Evolutionary conservation across 2,888 invertebrate genomes (phyloP).

Genomic region (Gastracanthus pulcherrimus): DNA sequence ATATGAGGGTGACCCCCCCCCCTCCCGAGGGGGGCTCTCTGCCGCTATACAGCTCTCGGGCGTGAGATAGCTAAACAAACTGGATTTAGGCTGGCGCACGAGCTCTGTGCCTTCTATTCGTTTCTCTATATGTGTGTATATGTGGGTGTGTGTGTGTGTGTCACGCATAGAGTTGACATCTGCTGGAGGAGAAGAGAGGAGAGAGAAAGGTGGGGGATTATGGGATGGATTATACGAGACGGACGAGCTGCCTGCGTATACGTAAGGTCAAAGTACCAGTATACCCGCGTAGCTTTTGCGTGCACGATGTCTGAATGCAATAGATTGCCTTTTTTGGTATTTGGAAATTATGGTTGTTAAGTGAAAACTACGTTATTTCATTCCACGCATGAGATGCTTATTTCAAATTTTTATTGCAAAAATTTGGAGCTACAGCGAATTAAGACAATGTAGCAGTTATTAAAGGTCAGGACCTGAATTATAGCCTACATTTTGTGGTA

Average conservation of each 20-base stretch:
- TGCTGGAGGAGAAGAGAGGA: neutral
- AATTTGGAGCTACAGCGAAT: no score
- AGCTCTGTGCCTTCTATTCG: neutral
- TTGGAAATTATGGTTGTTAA: no score
- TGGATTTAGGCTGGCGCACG: conserved; percentile 25
- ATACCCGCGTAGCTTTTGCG: no score
- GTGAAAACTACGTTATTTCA: no score
- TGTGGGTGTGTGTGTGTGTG: neutral
- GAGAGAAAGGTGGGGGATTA: neutral
- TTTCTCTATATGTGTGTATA: neutral
- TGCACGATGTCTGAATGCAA: no score
- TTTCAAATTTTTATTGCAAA: no score
- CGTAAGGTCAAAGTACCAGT: neutral
- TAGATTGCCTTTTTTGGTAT: no score
- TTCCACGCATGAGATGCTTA: no score
- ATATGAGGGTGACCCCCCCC: conserved; percentile 14
- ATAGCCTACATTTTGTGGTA: no score
- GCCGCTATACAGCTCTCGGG: neutral
- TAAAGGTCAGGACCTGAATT: no score
- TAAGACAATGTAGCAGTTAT: no score
- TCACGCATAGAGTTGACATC: neutral
- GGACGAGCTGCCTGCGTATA: neutral
- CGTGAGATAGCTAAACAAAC: conserved; percentile 55
- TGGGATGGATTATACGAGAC: neutral
- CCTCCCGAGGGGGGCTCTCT: neutral